These are phyloP conservation scores for Arnoldichthys spilopterus DNA, from an alignment of 2,797 vertebrate genomes.

Conservation along the genomic window DNA sequence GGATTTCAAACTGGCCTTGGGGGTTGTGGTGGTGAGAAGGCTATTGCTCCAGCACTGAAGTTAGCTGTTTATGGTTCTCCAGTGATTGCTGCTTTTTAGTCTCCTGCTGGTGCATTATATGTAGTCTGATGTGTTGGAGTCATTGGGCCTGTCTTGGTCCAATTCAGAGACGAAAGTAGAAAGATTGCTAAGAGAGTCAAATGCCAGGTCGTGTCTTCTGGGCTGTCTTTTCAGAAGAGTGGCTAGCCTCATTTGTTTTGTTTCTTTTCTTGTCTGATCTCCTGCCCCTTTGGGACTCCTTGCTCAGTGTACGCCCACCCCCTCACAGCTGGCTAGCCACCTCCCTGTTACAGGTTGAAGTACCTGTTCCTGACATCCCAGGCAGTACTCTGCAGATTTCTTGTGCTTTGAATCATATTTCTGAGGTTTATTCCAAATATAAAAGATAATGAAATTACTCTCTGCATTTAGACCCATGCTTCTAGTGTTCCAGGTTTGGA, in stretches of 20 bases:
- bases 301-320: slow-evolving; percentile 55
- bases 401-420: neutral
- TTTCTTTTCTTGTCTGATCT: slow-evolving; percentile 59
- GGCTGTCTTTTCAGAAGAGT: slow-evolving; percentile 66
- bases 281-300: slow-evolving; percentile 55
- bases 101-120: neutral
- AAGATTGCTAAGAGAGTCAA: neutral
- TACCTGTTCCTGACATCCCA: slow-evolving; percentile 60
- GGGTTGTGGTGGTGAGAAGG: neutral
- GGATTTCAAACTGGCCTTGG: neutral
- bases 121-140: neutral
- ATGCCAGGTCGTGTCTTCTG: slow-evolving; percentile 51
- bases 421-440: neutral
- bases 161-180: slow-evolving; percentile 28
- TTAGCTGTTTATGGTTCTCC: slow-evolving; percentile 54
- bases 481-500: slow-evolving; percentile 26
- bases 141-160: neutral
- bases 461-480: neutral
- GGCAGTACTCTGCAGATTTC: neutral
- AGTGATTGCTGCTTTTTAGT: slow-evolving; percentile 24
- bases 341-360: neutral
- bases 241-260: slow-evolving; percentile 59
- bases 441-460: neutral
- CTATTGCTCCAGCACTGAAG: neutral
- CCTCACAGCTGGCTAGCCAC: slow-evolving; percentile 44